phyloP scores from a whole-genome alignment of 2,888 invertebrate species.

The Teleiodes luculella region DNA sequence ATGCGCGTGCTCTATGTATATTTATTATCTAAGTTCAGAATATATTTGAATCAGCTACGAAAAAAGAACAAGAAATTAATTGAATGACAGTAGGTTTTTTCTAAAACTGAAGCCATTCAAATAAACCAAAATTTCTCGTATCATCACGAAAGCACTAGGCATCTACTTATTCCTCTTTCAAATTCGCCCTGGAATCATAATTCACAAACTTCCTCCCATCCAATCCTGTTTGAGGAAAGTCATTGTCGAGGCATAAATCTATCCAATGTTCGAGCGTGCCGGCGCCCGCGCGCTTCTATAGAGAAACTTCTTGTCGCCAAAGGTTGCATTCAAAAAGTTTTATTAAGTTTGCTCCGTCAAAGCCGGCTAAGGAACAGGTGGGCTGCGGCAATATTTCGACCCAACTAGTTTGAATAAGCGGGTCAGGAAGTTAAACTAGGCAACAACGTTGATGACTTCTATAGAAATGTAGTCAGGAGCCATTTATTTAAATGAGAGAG shows the following conservation, averaged over 20 bases:
- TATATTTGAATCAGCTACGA: too few relatives aligned
- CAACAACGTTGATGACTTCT: slow-evolving; percentile 15
- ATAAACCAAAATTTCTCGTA: not conserved
- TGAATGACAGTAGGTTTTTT: too few relatives aligned
- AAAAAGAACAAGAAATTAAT: too few relatives aligned
- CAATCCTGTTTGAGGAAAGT: slow-evolving; percentile 26
- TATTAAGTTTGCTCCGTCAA: slow-evolving; percentile 50
- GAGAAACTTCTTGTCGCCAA: slow-evolving; percentile 36
- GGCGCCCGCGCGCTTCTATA: slow-evolving; percentile 8
- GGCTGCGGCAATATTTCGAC: slow-evolving; percentile 33
- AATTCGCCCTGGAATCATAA: not conserved
- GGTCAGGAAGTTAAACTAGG: slow-evolving; percentile 25
- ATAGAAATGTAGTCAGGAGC: slow-evolving; percentile 11
- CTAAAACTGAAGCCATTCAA: too few relatives aligned
- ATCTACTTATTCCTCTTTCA: not conserved
- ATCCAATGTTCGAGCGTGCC: slow-evolving; percentile 9
- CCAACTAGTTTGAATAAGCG: slow-evolving; percentile 44
- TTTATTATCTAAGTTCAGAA: too few relatives aligned
- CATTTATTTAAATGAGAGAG: too few relatives aligned
- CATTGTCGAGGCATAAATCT: slow-evolving; percentile 35
- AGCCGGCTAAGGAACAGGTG: slow-evolving; percentile 34
- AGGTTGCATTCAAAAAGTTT: slow-evolving; percentile 57
- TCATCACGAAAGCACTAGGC: not conserved
- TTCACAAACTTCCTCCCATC: slow-evolving; percentile 4
- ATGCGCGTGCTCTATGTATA: too few relatives aligned